phyloP scores from a whole-genome alignment of 2,888 invertebrate species.

The Nematopogon swammerdamellus region DNA sequence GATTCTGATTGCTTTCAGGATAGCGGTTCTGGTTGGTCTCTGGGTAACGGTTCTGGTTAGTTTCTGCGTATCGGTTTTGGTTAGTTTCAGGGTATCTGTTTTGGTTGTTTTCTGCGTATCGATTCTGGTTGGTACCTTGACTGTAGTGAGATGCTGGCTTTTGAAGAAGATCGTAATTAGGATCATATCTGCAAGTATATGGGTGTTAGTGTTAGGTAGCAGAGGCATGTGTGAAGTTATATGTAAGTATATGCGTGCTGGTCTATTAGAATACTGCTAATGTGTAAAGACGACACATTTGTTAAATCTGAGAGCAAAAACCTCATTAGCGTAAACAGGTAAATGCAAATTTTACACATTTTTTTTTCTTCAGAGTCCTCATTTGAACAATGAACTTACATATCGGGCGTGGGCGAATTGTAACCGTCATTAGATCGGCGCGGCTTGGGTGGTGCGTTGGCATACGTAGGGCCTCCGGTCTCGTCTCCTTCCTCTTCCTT shows the following conservation, averaged over 20 bases:
- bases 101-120: constrained; percentile 20
- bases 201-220: neutral
- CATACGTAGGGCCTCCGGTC: constrained; percentile 66
- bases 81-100: constrained; percentile 8
- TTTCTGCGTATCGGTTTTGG: neutral
- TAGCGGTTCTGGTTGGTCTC: constrained; percentile 4
- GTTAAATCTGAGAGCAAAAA: no score
- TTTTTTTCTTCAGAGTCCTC: no score
- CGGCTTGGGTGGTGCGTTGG: constrained; percentile 88
- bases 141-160: constrained; percentile 51
- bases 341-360: no score
- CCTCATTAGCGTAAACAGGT: no score
- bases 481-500: constrained; percentile 31
- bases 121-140: constrained; percentile 39
- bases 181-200: constrained; percentile 46
- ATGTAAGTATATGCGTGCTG: no score
- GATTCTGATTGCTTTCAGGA: neutral
- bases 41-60: constrained; percentile 10
- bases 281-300: no score
- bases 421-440: constrained; percentile 74
- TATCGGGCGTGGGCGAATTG: constrained; percentile 71
- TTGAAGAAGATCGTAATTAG: constrained; percentile 52
- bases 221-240: no score
- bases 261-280: no score
- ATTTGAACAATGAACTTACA: constrained; percentile 28